Evolutionary conservation across 1,140 invertebrate genomes (phyloP).

Genomic region (Drosophila burlai): DNA sequence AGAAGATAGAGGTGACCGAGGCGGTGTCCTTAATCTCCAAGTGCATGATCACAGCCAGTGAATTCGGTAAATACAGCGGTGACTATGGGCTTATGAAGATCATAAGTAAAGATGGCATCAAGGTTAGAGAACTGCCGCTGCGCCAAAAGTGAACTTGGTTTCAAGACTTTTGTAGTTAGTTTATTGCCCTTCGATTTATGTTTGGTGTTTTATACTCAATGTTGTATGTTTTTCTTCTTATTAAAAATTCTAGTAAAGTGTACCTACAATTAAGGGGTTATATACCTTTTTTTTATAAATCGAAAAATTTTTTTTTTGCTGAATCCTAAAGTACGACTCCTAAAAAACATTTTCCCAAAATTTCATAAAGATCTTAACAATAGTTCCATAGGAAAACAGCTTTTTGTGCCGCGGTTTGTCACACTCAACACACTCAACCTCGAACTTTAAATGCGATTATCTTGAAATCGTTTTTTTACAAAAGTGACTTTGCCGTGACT

Average conservation of each 20-base stretch:
- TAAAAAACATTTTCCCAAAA: too few relatives aligned
- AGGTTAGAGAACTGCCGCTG: conserved; percentile 89
- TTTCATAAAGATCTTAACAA: too few relatives aligned
- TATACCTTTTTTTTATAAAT: too few relatives aligned
- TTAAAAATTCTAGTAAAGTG: neutral
- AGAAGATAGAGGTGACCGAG: conserved; percentile 87
- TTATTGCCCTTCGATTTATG: neutral
- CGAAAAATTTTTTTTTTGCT: too few relatives aligned
- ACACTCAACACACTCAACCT: too few relatives aligned
- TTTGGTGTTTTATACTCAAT: neutral
- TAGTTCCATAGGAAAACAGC: too few relatives aligned
- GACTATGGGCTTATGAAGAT: conserved; percentile 95
- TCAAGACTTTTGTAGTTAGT: neutral
- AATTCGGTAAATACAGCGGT: conserved; percentile 98
- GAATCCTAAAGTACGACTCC: too few relatives aligned
- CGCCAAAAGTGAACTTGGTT: conserved; percentile 90
- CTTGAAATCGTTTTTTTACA: too few relatives aligned
- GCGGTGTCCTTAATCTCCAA: conserved; percentile 95
- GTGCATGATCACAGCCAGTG: conserved; percentile 95
- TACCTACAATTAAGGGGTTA: too few relatives aligned
- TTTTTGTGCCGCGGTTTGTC: too few relatives aligned
- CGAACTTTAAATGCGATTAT: too few relatives aligned
- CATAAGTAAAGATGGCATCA: conserved; percentile 95
- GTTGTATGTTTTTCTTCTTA: neutral
- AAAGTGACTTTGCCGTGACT: too few relatives aligned